Percentiles rank a stretch among this genome's conserved stretches.
Conservation (phyloP, 2,888 invertebrate species). For the Meiosimyza platycephala region DNA sequence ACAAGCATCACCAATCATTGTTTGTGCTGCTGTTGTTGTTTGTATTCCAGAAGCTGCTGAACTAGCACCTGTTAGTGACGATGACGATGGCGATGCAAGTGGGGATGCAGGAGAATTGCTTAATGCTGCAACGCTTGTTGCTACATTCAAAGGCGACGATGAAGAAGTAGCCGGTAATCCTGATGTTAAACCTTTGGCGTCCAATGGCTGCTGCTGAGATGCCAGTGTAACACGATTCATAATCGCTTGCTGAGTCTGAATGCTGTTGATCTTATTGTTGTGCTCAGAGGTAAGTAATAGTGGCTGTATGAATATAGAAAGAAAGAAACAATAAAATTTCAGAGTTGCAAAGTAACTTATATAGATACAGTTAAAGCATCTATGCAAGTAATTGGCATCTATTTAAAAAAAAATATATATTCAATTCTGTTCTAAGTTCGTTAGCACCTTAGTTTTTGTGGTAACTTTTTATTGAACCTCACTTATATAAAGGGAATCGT, state of each 20-base stretch:
- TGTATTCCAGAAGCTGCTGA: slow-evolving; percentile 21
- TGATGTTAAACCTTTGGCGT: slow-evolving; percentile 44
- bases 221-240: slow-evolving; percentile 52
- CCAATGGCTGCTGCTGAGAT: slow-evolving; percentile 58
- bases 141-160: slow-evolving; percentile 44
- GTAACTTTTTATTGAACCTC: no score
- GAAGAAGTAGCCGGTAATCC: neutral
- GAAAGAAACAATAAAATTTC: neutral
- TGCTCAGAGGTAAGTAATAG: slow-evolving; percentile 43
- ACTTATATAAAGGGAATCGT: no score
- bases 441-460: neutral
- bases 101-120: slow-evolving; percentile 63
- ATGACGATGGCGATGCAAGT: slow-evolving; percentile 58
- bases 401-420: neutral
- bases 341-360: no score
- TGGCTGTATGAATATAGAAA: slow-evolving; percentile 41
- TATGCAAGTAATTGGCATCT: no score
- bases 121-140: slow-evolving; percentile 50
- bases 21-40: slow-evolving; percentile 36
- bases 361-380: neutral
- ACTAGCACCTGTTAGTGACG: neutral
- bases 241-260: slow-evolving; percentile 53
- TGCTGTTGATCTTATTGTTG: slow-evolving; percentile 38
- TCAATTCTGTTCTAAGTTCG: neutral
- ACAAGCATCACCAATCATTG: slow-evolving; percentile 1